Base-by-base conservation (phyloP, 2,797 vertebrate species). In the Anas bahamensis region DNA sequence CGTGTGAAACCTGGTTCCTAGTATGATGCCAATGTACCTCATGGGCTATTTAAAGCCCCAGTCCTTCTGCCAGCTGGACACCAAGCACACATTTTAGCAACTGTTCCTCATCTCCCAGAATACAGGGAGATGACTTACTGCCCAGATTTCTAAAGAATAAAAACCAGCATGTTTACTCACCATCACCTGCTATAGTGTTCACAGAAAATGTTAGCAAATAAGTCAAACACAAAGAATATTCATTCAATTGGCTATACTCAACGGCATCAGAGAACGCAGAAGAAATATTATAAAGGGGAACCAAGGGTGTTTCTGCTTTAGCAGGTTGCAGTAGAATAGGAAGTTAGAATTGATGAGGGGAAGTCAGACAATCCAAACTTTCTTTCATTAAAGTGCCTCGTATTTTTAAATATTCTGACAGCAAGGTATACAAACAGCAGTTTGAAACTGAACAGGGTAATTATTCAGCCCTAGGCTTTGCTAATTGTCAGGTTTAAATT, bases 401-500 rank as follows among this genome's bases (percentile, higher is more conserved):
- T 86, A 15, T 82, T 93, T 95, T 73, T 46, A 86, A 76, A 89
- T 70, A 86, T 29, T 83, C 69, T 87, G 55, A 77, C 37, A 93
- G 55, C 8, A 48, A 86, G 48, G 46, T 24, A 39, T 46, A 70
- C 56, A 75, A 84, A 23, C 70, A 88, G 77, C 76, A 80, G 35
- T 35, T 31, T 70, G 53, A 83, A 17, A 74, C 37, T 69, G 57
- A 74, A 57, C 26, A 80, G 29, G 52, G 64, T 24, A 46, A 86
- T 71, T 84, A 75, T 3, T 73, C 82, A 84, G 59, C 42, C 42
- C 55, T 72, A 83, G 41, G 59, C 56, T 92, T 53, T 63, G 52
- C 77, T 91, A 88, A 83, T 88, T 80, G 75, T 53, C 71, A 76
- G 42, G 37, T 81, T 88, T 93, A 92, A 96, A 93, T 50, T 46